These are phyloP conservation scores for Euplagia quadripunctaria DNA, from an alignment of 2,888 invertebrate genomes.

Conservation along the genomic window DNA sequence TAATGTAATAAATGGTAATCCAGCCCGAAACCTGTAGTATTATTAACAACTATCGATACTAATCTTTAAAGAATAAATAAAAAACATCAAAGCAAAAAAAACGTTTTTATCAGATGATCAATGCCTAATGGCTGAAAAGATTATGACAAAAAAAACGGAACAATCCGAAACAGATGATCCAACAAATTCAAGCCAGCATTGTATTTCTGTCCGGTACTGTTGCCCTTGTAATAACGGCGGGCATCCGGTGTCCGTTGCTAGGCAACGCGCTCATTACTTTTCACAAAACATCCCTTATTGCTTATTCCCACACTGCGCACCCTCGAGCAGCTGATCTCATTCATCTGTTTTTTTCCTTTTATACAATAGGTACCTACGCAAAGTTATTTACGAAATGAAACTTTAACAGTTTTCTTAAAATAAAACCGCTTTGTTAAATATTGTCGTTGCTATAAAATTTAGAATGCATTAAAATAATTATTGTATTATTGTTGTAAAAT, in stretches of 20 bases:
- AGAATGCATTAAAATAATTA: no score
- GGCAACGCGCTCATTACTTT: conserved; percentile 61
- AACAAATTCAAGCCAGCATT: conserved; percentile 32
- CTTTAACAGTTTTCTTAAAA: conserved; percentile 9
- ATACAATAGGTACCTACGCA: neutral
- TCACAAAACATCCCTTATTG: conserved; percentile 66
- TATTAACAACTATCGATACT: neutral
- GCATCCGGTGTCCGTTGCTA: conserved; percentile 67
- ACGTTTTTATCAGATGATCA: neutral
- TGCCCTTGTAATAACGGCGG: conserved; percentile 35
- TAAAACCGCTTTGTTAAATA: neutral
- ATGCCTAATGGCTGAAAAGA: conserved; percentile 1
- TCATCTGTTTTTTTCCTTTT: conserved; percentile 53
- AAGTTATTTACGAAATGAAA: conserved; percentile 13
- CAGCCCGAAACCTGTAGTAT: no score
- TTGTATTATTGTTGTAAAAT: no score
- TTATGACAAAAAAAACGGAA: conserved; percentile 21
- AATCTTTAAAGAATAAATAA: neutral
- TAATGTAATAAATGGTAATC: no score
- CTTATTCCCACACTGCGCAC: conserved; percentile 64
- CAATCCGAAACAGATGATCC: conserved; percentile 33
- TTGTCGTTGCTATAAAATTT: neutral
- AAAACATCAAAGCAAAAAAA: neutral
- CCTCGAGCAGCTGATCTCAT: conserved; percentile 79
- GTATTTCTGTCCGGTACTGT: conserved; percentile 40